These are phyloP conservation scores for Crotophaga sulcirostris DNA, from an alignment of 2,113 vertebrate genomes.

Conservation along the genomic window DNA sequence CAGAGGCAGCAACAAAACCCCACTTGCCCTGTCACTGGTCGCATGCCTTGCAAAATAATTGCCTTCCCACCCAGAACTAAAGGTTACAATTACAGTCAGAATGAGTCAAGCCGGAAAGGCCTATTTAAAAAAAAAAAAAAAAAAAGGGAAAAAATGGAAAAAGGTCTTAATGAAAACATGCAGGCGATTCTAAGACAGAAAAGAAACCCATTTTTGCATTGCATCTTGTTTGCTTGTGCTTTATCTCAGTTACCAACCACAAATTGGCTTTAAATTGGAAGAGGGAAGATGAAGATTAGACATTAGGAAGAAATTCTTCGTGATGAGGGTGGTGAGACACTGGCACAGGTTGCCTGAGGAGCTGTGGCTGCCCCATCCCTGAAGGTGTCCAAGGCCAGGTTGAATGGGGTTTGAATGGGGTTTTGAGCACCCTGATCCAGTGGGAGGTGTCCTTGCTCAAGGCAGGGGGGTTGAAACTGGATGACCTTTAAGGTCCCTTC, in stretches of 20 bases:
- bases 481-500: no score
- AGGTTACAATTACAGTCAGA: conserved; percentile 16
- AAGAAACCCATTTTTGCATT: not conserved
- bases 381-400: no score
- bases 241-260: not conserved
- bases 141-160: not conserved
- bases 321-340: no score
- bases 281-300: no score
- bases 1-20: not conserved
- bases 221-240: not conserved
- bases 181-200: not conserved
- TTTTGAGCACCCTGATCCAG: no score
- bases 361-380: no score
- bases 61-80: conserved; percentile 30
- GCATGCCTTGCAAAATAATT: not conserved
- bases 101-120: conserved; percentile 34
- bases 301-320: no score
- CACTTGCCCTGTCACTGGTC: not conserved
- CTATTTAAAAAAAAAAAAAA: not conserved
- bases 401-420: no score
- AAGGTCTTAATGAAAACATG: not conserved
- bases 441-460: no score
- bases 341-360: no score
- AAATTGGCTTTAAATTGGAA: no score
- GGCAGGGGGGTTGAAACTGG: no score